Conservation (phyloP, 35 echinoderm and acorn worm genomes). For the Amphiura filiformis region DNA sequence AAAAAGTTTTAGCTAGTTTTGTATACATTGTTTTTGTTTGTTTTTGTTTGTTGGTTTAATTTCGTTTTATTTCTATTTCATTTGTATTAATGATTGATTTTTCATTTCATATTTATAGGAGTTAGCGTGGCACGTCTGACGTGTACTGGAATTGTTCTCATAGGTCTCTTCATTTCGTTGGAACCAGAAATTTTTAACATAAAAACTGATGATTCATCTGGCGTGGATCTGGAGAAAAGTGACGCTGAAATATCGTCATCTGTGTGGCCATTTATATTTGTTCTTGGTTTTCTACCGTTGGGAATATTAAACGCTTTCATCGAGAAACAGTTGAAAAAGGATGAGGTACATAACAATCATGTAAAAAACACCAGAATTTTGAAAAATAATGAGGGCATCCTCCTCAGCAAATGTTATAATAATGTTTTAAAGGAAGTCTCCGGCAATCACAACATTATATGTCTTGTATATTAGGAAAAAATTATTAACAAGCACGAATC, state of each 20-base stretch:
- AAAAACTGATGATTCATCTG: not conserved
- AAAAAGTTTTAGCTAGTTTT: too few relatives aligned
- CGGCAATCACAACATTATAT: too few relatives aligned
- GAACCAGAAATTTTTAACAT: slow-evolving; percentile 91
- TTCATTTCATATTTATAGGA: slow-evolving; percentile 37
- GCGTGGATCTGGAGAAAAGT: not conserved
- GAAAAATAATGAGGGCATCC: too few relatives aligned
- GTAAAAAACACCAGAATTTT: not conserved
- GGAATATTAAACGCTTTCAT: slow-evolving; percentile 79
- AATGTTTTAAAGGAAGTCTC: too few relatives aligned
- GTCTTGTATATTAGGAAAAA: not conserved
- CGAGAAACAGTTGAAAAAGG: slow-evolving; percentile 78
- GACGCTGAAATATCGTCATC: not conserved
- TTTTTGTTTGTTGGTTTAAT: not conserved
- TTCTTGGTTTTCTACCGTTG: slow-evolving; percentile 86
- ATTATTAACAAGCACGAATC: not conserved
- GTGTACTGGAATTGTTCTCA: slow-evolving; percentile 85
- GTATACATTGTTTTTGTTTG: too few relatives aligned
- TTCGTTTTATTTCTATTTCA: not conserved
- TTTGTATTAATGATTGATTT: not conserved
- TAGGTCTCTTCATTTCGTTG: slow-evolving; percentile 90
- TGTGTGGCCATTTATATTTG: slow-evolving; percentile 87
- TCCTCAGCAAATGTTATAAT: too few relatives aligned
- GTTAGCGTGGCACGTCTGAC: slow-evolving; percentile 75
- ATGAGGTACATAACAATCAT: slow-evolving; percentile 40